Evolutionary conservation across 1,140 invertebrate genomes (phyloP).

Genomic region (Zaprionus gabonicus): DNA sequence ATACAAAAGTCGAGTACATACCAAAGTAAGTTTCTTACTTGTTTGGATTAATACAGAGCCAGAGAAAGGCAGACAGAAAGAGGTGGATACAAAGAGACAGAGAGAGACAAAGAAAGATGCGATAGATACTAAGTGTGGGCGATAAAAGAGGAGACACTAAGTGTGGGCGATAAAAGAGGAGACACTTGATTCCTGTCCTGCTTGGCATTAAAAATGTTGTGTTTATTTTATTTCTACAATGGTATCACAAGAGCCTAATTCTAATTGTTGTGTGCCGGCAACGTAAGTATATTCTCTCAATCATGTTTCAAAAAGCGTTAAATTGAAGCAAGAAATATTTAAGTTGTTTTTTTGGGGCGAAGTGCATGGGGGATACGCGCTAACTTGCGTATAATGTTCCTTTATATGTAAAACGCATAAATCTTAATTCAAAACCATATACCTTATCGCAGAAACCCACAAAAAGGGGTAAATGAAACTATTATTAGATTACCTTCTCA

Average conservation of each 20-base stretch:
- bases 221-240: slow-evolving; percentile 51
- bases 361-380: too few species aligned
- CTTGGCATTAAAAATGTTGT: slow-evolving; percentile 70
- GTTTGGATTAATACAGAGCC: slow-evolving; percentile 52
- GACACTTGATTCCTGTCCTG: slow-evolving; percentile 64
- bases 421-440: too few species aligned
- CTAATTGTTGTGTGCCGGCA: neutral
- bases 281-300: neutral
- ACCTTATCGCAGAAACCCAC: too few species aligned
- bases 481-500: too few species aligned
- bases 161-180: neutral
- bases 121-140: neutral
- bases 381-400: too few species aligned
- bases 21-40: slow-evolving; percentile 51
- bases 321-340: too few species aligned
- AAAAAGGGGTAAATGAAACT: too few species aligned
- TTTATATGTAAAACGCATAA: too few species aligned
- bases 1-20: too few species aligned
- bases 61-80: neutral
- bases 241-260: slow-evolving; percentile 3
- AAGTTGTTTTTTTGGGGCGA: too few species aligned
- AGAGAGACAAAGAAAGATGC: slow-evolving; percentile 6
- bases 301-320: neutral
- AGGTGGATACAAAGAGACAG: slow-evolving; percentile 6
- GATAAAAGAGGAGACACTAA: neutral